Evolutionary conservation across 2,888 invertebrate species (phyloP), one percentile per base, ranked within the genome.

Genomic region (Monochamus alternatus): DNA sequence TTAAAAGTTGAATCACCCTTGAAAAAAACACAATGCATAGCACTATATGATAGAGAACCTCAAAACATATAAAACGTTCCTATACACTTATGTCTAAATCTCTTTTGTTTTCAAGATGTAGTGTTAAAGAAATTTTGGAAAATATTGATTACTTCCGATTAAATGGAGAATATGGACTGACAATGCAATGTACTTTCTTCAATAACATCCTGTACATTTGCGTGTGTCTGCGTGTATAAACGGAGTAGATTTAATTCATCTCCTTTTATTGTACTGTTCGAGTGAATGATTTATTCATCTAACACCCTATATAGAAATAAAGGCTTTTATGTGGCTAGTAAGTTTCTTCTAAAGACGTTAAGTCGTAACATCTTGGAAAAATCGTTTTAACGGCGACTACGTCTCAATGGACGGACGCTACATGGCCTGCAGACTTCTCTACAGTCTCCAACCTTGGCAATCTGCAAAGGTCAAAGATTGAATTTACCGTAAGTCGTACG

Each of bases 401-500:
- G 58, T 68, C 47, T 68, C 58, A 68, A 68, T 68, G 68, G 51
- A 58, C 68, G 43, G 55, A 55, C 38, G 58, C 67, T 68, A 38
- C 32, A 55, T 43, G 68, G 55, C 68, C 68, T 68, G 68, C 68
- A 68, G 55, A 68, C 68, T 43, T 68, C 68, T 38, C 58, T 38
- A 32, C 68, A 68, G 68, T 76, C 62, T 76, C 79, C 83, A 85
- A 83, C 85, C 85, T 86, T 85, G 85, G 81, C 82, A 82, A 82
- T 85, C 81, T 81, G 76, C 80, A 85, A 84, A 84, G 86, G 85
- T 85, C 83, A 86, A 85, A 86, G 85, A 84, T 83, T 82, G 83
- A 82, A 80, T 81, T 84, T 84, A 84, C 83, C 83, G 84, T 84
- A 84, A 81, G 80, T 80, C 47, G 58, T 71, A 55, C 22, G 44